These are phyloP conservation scores for Bombus cullumanus DNA, from an alignment of 1,140 invertebrate species.

Conservation along the genomic window DNA sequence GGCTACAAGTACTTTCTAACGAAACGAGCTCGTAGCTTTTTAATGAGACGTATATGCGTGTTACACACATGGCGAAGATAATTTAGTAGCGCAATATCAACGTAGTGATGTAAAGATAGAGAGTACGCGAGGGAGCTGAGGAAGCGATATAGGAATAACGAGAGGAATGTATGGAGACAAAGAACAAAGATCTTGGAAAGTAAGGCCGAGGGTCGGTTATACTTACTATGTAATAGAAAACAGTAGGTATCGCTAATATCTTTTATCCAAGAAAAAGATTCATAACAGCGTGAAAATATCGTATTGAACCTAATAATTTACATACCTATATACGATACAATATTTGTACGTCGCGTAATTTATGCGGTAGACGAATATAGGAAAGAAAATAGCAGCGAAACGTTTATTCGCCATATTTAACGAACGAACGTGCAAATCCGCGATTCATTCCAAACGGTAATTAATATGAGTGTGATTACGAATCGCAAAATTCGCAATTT, in stretches of 20 bases:
- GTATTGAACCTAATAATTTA: not conserved
- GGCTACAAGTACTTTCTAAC: not conserved
- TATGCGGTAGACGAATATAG: not conserved
- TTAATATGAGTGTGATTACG: conserved; percentile 1
- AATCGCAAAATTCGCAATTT: conserved; percentile 1
- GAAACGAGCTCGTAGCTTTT: not conserved
- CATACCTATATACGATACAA: not conserved
- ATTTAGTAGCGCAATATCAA: not conserved
- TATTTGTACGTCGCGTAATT: not conserved
- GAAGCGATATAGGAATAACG: too few relatives aligned
- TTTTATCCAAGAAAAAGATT: not conserved
- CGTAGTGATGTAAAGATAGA: not conserved
- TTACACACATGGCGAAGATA: not conserved
- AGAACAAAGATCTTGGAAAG: too few relatives aligned
- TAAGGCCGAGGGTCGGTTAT: too few relatives aligned
- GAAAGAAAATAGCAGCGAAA: not conserved
- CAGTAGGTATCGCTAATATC: not conserved
- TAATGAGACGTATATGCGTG: not conserved
- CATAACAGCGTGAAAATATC: not conserved
- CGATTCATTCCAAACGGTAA: not conserved
- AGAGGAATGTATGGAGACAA: too few relatives aligned
- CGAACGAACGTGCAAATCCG: conserved; percentile 7
- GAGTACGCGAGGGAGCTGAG: not conserved
- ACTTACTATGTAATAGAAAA: not conserved
- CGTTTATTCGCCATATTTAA: conserved; percentile 5